A percentile compares a stretch with the other conserved stretches of the same genome.
These are phyloP conservation scores for Nomada ruficornis DNA, from an alignment of 2,888 invertebrate species.

Conservation along the genomic window DNA sequence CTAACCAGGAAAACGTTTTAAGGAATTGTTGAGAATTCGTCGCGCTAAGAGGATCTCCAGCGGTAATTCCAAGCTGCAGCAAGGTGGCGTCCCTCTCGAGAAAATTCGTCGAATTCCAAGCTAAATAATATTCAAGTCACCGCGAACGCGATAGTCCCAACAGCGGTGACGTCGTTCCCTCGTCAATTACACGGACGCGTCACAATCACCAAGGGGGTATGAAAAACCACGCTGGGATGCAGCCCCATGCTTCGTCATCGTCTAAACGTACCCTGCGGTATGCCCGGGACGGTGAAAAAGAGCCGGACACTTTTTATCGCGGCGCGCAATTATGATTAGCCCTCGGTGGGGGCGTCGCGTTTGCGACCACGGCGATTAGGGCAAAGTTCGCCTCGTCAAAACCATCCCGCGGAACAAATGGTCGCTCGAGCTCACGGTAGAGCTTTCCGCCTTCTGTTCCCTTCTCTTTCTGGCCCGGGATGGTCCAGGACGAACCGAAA, in stretches of 20 bases:
- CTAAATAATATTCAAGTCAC: background rate
- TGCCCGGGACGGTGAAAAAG: slow-evolving; percentile 75
- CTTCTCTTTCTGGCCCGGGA: background rate
- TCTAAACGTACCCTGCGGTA: slow-evolving; percentile 46
- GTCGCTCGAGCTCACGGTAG: slow-evolving; percentile 62
- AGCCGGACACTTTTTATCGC: slow-evolving; percentile 79
- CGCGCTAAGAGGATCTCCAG: no score
- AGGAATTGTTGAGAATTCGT: background rate
- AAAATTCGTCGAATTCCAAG: no score
- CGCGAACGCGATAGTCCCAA: no score
- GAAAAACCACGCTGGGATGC: slow-evolving; percentile 14
- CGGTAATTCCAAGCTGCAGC: no score
- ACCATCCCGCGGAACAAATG: slow-evolving; percentile 79
- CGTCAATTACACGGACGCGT: slow-evolving; percentile 48
- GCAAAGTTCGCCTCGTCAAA: slow-evolving; percentile 79
- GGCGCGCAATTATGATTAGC: slow-evolving; percentile 81
- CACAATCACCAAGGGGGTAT: slow-evolving; percentile 10
- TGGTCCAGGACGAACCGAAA: background rate
- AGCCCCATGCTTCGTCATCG: slow-evolving; percentile 62
- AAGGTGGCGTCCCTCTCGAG: no score
- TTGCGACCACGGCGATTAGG: slow-evolving; percentile 71
- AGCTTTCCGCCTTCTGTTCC: slow-evolving; percentile 21
- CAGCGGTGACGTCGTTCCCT: no score
- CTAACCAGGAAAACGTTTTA: background rate
- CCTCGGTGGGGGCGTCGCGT: slow-evolving; percentile 59